Percentiles rank a stretch among this genome's conserved stretches.
phyloP scores from a whole-genome alignment of 2,113 vertebrate genomes.

The Caracal caracal region DNA sequence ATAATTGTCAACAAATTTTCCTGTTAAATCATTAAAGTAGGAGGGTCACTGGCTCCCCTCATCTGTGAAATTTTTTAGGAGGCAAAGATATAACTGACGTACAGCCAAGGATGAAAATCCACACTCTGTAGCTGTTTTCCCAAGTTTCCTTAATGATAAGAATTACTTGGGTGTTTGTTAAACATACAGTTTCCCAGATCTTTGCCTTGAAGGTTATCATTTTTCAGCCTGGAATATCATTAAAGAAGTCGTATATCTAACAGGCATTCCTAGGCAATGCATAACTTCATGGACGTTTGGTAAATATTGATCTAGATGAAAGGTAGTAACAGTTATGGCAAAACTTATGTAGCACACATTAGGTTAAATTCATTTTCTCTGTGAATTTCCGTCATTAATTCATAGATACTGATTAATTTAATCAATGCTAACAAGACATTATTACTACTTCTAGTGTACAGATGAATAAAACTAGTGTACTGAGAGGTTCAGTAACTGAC shows the following conservation, averaged over 20 bases:
- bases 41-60: background rate
- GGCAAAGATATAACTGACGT: background rate
- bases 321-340: background rate
- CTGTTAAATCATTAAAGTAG: background rate
- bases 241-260: background rate
- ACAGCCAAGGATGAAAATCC: background rate
- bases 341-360: background rate
- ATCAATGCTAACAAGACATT: background rate
- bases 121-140: background rate
- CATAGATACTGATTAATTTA: background rate
- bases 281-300: background rate
- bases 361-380: background rate
- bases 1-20: background rate
- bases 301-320: background rate
- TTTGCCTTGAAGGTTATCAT: background rate
- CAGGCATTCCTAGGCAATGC: background rate
- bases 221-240: background rate
- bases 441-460: background rate
- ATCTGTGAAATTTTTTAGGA: background rate
- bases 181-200: background rate
- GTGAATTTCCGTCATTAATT: slow-evolving; percentile 23
- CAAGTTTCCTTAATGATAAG: background rate
- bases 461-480: background rate
- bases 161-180: background rate
- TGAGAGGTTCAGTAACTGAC: background rate